Evolutionary conservation across 2,888 invertebrate genomes (phyloP).

Genomic region (Bimastos eiseni): DNA sequence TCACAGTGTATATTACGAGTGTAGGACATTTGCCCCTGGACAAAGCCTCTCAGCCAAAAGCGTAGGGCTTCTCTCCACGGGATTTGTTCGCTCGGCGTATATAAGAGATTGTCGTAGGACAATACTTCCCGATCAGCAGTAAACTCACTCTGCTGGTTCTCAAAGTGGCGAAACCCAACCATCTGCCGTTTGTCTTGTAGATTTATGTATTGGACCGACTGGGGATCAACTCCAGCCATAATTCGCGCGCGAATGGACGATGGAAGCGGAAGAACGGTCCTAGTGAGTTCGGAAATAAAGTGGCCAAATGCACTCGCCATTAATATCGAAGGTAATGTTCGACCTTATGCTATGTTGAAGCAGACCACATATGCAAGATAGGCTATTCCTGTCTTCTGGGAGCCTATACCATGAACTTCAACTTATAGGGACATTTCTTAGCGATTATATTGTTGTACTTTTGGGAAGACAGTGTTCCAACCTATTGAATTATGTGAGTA

Average conservation of each 20-base stretch:
- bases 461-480: background rate
- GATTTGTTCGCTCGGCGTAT: no score
- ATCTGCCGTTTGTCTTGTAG: background rate
- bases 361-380: no score
- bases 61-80: no score
- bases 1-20: no score
- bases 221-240: slow-evolving; percentile 13
- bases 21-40: no score
- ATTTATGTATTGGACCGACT: slow-evolving; percentile 24
- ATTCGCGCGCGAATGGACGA: background rate
- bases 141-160: no score
- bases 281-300: background rate
- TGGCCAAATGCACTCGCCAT: slow-evolving; percentile 26
- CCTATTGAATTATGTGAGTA: background rate
- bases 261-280: slow-evolving; percentile 3
- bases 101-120: no score
- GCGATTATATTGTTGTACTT: background rate
- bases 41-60: no score
- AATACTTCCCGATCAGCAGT: no score
- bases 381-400: no score
- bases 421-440: background rate
- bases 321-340: slow-evolving; percentile 15
- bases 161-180: no score
- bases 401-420: no score
- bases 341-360: background rate